Evolutionary conservation across 2,113 vertebrate genomes (phyloP), one percentile per base, ranked within the genome.

Genomic region (Chauna torquata): DNA sequence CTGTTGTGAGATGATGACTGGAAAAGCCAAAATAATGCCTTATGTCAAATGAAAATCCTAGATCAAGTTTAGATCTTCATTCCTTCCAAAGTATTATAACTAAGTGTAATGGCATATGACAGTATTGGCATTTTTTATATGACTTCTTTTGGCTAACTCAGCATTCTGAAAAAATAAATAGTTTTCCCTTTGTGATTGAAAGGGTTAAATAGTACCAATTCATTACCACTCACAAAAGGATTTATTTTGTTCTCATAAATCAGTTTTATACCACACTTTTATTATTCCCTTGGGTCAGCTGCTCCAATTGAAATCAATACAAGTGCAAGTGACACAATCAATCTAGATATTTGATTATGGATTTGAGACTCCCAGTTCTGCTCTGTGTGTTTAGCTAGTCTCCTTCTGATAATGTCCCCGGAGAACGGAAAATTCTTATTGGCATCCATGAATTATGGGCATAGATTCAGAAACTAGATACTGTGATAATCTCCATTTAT

Each of bases 331-430:
- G 98, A 98, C 97, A 97, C 97, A 98, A 98, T 99, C 98, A 98
- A 98, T 98, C 98, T 98, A 97, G 97, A 98, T 98, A 98, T 99
- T 98, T 99, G 98, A 98, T 98, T 98, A 98, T 98, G 93, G 98
- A 98, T 98, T 98, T 95, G 97, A 96, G 91, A 97, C 93, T 96
- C 95, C 68, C 62, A 49, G 77, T 88, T 94, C 94, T 91, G 83
- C 88, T 95, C 86, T 82, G 79, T 95, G 84, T 92, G 91, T 97
- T 98, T 95, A 97, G 97, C 90, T 93, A 88, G 92, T 98, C 96
- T 94, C 93, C 96, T 98, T 97, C 97, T 96, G 94, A 97, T 97
- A 96, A 79, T 68, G n/a, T 98, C 97, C 90, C 94, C 65, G 44
- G 96, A 96, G 97, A 98, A 96, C 20, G 68, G 86, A 97, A 97